Evolutionary conservation across 1,140 invertebrate genomes (phyloP).

Genomic region (Xylocopa sonorina): DNA sequence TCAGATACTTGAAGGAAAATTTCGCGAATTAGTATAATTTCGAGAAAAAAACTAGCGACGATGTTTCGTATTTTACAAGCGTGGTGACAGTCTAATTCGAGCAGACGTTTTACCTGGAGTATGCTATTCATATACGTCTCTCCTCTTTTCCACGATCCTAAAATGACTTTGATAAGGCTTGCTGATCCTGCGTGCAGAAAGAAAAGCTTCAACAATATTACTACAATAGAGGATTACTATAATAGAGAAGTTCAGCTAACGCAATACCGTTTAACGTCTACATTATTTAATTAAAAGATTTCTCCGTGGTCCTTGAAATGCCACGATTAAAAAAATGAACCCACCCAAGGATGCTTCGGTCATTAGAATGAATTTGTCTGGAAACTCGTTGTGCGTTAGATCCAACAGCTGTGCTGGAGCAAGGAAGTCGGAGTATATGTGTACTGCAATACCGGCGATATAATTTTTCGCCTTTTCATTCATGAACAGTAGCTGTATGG

Average conservation of each 20-base stretch:
- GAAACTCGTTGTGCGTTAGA: conserved; percentile 83
- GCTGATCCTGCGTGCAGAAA: not conserved
- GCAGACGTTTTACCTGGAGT: conserved; percentile 81
- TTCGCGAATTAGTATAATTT: not conserved
- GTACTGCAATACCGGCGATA: conserved; percentile 85
- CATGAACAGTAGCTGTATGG: conserved; percentile 55
- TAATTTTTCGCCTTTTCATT: conserved; percentile 73
- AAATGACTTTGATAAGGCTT: conserved; percentile 76
- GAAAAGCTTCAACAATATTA: too few species aligned
- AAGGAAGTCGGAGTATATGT: conserved; percentile 87
- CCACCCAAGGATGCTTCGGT: conserved; percentile 94
- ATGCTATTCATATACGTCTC: conserved; percentile 87
- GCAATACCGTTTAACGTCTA: too few species aligned
- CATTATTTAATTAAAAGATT: too few species aligned
- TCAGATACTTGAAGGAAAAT: conserved; percentile 84
- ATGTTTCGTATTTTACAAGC: too few species aligned
- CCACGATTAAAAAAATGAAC: too few species aligned
- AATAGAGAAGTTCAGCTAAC: too few species aligned
- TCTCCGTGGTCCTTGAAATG: too few species aligned
- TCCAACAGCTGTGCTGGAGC: conserved; percentile 83
- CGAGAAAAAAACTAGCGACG: not conserved
- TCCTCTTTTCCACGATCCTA: conserved; percentile 90
- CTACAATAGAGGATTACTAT: too few species aligned
- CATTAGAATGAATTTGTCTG: conserved; percentile 89
- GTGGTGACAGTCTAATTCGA: not conserved